Evolutionary conservation across 1,140 invertebrate genomes (phyloP).

Genomic region (Drosophila bocqueti): DNA sequence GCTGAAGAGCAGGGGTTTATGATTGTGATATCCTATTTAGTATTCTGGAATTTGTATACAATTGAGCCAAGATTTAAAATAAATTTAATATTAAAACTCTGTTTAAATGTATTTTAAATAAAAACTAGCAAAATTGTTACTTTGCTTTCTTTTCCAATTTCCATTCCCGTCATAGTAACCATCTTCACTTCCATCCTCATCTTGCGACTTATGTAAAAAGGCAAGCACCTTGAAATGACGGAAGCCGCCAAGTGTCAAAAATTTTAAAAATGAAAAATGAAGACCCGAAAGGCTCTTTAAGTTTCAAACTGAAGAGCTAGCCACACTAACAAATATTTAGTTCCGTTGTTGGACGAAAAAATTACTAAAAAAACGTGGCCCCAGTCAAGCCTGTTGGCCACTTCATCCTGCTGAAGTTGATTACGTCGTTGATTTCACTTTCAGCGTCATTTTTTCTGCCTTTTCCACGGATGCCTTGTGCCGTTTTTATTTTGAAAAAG

Average conservation of each 20-base stretch:
- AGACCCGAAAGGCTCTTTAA: conserved; percentile 44
- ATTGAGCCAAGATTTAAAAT: neutral
- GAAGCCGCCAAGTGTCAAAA: conserved; percentile 49
- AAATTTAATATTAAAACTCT: neutral
- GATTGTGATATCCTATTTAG: neutral
- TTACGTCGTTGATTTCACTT: conserved; percentile 81
- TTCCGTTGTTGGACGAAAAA: conserved; percentile 42
- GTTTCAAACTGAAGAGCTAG: conserved; percentile 57
- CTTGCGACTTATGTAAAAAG: conserved; percentile 31
- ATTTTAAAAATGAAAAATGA: conserved; percentile 15
- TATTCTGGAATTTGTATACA: neutral
- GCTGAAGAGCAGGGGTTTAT: neutral
- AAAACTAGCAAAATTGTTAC: neutral
- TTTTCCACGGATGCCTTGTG: conserved; percentile 57
- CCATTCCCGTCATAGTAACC: neutral
- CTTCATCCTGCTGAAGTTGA: conserved; percentile 81
- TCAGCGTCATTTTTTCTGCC: conserved; percentile 36
- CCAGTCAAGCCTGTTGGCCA: conserved; percentile 77
- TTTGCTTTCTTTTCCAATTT: neutral
- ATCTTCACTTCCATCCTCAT: conserved; percentile 10
- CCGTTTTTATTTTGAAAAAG: conserved; percentile 52
- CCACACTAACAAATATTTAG: conserved; percentile 54
- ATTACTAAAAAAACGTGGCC: conserved; percentile 45
- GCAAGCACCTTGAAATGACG: conserved; percentile 45
- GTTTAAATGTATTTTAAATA: neutral